Conservation (phyloP, 64 coral and sea anemone genomes). For the Montipora sp. region DNA sequence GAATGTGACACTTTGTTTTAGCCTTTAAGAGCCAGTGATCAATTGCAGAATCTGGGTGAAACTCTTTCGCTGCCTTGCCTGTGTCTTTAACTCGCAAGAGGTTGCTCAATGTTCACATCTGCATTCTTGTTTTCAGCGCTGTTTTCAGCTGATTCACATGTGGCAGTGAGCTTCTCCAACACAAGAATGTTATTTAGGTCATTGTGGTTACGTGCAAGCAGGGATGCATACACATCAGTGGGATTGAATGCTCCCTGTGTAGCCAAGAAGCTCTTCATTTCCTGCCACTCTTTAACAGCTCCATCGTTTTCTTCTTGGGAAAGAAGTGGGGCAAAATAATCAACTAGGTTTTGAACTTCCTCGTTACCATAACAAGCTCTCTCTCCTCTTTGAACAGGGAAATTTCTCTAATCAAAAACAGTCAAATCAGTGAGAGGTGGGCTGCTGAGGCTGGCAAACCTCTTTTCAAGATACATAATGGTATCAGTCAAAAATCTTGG, state of each 20-base stretch:
- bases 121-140: constrained; percentile 31
- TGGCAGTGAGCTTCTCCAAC: constrained; percentile 27
- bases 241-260: constrained; percentile 38
- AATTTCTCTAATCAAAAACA: constrained; percentile 62
- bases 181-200: constrained; percentile 25
- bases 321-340: constrained; percentile 40
- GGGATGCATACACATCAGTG: too few relatives aligned
- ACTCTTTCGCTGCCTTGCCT: constrained; percentile 14
- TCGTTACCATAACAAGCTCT: constrained; percentile 32
- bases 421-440: constrained; percentile 32
- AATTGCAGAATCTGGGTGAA: constrained; percentile 39
- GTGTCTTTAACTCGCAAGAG: constrained; percentile 28
- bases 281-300: constrained; percentile 46
- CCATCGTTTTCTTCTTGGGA: constrained; percentile 22
- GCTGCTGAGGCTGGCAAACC: constrained; percentile 23
- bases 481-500: constrained; percentile 30
- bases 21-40: constrained; percentile 40
- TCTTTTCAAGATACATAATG: constrained; percentile 35
- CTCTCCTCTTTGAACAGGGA: constrained; percentile 34
- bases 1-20: constrained; percentile 60
- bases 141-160: constrained; percentile 23
- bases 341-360: constrained; percentile 5
- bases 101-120: constrained; percentile 24
- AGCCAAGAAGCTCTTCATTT: constrained; percentile 64
- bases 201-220: constrained; percentile 13